Base-by-base conservation (phyloP, 92 coral and sea anemone species). In the Scolanthus callimorphus region DNA sequence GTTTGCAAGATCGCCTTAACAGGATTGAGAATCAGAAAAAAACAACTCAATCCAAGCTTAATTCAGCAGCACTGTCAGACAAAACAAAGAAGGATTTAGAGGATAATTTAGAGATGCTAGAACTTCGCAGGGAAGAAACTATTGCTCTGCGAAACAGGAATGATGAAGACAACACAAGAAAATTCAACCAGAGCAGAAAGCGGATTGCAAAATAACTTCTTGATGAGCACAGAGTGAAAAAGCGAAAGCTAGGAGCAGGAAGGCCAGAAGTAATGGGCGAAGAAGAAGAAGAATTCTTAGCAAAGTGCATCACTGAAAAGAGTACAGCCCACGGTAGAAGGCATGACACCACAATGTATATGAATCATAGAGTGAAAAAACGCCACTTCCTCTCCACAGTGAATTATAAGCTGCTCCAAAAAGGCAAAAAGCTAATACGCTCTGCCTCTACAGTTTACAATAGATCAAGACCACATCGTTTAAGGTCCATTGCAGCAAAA, bases 321-420 rank as follows among this genome's bases (percentile, higher is more conserved):
- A 59, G 47, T 57, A 81, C 55, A 46, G 82, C 55, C 49, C 78
- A 38, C 60, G 78, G 78, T 10, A 57, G 81, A 44, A 57, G 77
- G 57, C 81, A 67, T 60, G 78, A 82, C 30, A 69, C 79, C 21
- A 62, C 65, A 54, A 80, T 82, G 29, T 76, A 55, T 54, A 69
- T 62, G 56, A 29, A 83, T 60, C 79, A 77, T 53, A 65, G 89
- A 41, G 83, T 77, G 44, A 82, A 82, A 65, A 57, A 76, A 31
- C 41, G 76, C 34, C 41, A 75, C 69, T 64, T 76, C 54, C 43
- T 82, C 48, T 62, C 69, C 48, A 55, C 70, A 39, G 79, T 75
- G 21, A 69, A 82, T 67, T 69, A 76, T 58, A 61, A 50, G 21
- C 39, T 41, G 21, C 29, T 54, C 25, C 53, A 41, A 55, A 53